Evolutionary conservation across 1,140 invertebrate genomes (phyloP), one percentile per base, ranked within the genome.

Genomic region (Pseudomyrmex sp.): DNA sequence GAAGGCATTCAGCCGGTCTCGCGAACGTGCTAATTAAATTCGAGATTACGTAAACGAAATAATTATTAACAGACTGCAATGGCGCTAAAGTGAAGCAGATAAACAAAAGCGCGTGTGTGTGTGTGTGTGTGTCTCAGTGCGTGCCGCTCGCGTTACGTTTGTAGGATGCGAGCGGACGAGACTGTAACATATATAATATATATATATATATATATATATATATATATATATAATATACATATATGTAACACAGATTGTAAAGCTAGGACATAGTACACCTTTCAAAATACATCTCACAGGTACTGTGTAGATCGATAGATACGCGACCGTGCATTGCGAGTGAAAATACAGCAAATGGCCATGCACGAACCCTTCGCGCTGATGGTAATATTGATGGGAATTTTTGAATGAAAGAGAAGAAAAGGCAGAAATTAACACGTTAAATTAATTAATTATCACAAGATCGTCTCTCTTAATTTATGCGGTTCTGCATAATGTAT

Each of bases 11-110:
- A 74, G 56, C 48, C 66, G 44, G 13, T 58, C 44, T 35, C 48
- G 56, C 58, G 58, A 83, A 83, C 86, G 61, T 69, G 59, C 87
- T 88, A 88, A 88, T 88, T 88, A 88, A 82, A 88, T 88, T 58
- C 73, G 82, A 74, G 72, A 88, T 87, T 87, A 87, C 83, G 72
- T 88, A 88, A 87, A 85, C 76, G 82, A 72, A 85, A 69, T 80
- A 88, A 88, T 88, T 87, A 87, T 88, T 70, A 84, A 68, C 77
- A 20, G 58, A 15, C 59, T 50, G 77, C 58, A 50, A 72, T 50
- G 20, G 59, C 72, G 85, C 76, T 68, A 61, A 83, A 83, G 46
- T 50, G 65, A 20, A 20, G 35, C 10, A 18, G 54, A 85, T 56
- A 46, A 68, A 54, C 72, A 66, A 85, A 73, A 66, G 74, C 52